Base-by-base conservation (phyloP, 2,888 invertebrate species). In the Argyra leucocephala region DNA sequence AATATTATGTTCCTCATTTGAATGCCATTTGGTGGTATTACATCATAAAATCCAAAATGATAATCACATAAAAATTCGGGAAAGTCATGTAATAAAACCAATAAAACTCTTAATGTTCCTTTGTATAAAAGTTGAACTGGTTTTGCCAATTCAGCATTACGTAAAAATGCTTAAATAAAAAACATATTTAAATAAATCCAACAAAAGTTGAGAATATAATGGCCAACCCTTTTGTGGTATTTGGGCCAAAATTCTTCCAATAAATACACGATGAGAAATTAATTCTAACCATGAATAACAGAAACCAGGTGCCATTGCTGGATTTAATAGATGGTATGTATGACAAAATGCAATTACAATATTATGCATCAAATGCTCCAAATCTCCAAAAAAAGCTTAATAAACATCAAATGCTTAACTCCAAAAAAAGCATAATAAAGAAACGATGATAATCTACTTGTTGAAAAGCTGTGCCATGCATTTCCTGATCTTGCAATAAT, bases 21-120 rank as follows among this genome's bases (percentile, higher is more conserved):
- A 71, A 99, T 96, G 81, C 99, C 99, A 79, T 99, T 99, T 4
- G 98, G 95, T 62, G 99, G 98, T 73, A 99, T 98, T 68, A 95
- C 96, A 79, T 99, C 99, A 79, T 99, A 98, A 82, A 99, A 96
- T 61, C 94, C 93, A 78, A 98, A 98, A 79, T 99, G 97, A 80
- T 97, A 98, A 78, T 99, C 99, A 80, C 98, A 98, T 63, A 99
- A 84, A 79, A 99, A 96, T 81, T 99, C 99, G 0, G 99, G 99
- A 79, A 99, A 99, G 78, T 99, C 99, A 77, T 99, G 99, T 15
- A 99, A 83, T 36, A 99, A 82, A 0, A 99, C 96, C 57, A 99
- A 83, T 63, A 99, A 83, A 9, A 99, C 95, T 69, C 97, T 87
- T 61, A 98, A 82, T 0, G 96, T 95, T 72, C 96, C 98, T 81